Base-by-base conservation (phyloP, 2,888 invertebrate species). In the Euzophera pinguis region DNA sequence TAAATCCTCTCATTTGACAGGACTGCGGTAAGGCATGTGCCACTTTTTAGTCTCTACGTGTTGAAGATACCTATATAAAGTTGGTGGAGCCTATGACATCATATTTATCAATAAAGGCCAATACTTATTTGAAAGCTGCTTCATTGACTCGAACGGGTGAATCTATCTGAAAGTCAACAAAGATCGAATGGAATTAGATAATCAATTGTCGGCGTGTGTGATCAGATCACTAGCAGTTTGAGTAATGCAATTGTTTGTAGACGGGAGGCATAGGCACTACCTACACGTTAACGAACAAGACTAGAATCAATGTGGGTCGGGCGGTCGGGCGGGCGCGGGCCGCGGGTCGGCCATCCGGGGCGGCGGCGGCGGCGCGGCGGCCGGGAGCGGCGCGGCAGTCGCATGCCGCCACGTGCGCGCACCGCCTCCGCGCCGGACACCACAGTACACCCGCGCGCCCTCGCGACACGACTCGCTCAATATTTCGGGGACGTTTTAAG, bases 371-470 rank as follows among this genome's bases (percentile, higher is more conserved):
- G 75, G 77, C 76, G 73, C 69, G 65, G 63, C 68, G 65, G 60
- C 62, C 64, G 63, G 62, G 82, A 50, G 53, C 32, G 43, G 70
- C 78, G 78, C 85, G 85, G 84, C 88, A 86, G 87, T 87, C 78
- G 84, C 85, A 74, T 84, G 84, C 81, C 73, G 75, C 75, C 86
- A 81, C 87, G 86, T 82, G 86, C 86, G 85, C 84, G 80, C 69
- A 76, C 70, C 84, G 80, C 80, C 78, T 75, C 67, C 72, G 84
- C 83, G 84, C 64, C 64, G 61, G 69, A 71, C 65, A 57, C 56
- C 55, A 53, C 58, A 39, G 39, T 39, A 12, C 64, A 64, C 69
- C 75, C 76, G 77, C 74, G 73, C 74, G 73, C 75, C 78, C 79
- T 70, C 62, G 58, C 65, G 64, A 64, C n/a, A 71, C 61, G 60